A percentile compares a stretch with the other conserved stretches of the same genome.
Evolutionary conservation across 2,888 invertebrate genomes (phyloP).

Genomic region (Sinohyriopsis cumingii): DNA sequence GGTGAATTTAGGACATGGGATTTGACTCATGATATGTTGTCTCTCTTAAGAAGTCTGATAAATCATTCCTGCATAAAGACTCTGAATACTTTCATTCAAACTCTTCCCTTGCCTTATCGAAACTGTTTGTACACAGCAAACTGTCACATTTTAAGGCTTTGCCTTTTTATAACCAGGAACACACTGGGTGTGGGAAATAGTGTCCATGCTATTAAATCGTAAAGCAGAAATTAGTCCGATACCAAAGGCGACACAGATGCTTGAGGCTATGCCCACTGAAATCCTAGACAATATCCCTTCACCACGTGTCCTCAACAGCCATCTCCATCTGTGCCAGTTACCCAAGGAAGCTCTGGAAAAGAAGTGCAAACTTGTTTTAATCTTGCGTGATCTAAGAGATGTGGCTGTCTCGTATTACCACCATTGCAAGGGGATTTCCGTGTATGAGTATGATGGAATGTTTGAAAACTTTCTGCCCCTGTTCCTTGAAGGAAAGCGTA

Average conservation of each 20-base stretch:
- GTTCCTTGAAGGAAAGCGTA: conserved; percentile 40
- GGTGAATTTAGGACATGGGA: too few relatives aligned
- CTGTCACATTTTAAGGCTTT: neutral
- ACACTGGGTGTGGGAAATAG: conserved; percentile 34
- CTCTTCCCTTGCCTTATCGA: too few relatives aligned
- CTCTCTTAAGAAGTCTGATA: too few relatives aligned
- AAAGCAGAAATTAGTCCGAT: conserved; percentile 12
- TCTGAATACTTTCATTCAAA: too few relatives aligned
- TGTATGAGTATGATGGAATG: conserved; percentile 38
- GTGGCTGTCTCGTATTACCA: conserved; percentile 31
- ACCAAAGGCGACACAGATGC: conserved; percentile 15
- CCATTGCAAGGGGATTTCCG: conserved; percentile 12
- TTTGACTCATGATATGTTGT: too few relatives aligned
- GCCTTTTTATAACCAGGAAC: conserved; percentile 18
- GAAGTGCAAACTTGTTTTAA: conserved; percentile 23
- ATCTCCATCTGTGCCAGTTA: conserved; percentile 13
- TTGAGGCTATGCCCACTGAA: conserved; percentile 19
- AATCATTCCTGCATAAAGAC: too few relatives aligned
- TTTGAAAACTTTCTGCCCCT: conserved; percentile 36
- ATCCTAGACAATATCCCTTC: conserved; percentile 13
- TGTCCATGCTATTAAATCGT: conserved; percentile 22
- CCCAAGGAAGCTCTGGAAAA: conserved; percentile 25
- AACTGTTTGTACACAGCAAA: too few relatives aligned
- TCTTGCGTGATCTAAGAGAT: conserved; percentile 33
- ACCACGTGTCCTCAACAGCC: conserved; percentile 27